Evolutionary conservation across 2,113 vertebrate species (phyloP).

Genomic region (Grammomys surdaster): DNA sequence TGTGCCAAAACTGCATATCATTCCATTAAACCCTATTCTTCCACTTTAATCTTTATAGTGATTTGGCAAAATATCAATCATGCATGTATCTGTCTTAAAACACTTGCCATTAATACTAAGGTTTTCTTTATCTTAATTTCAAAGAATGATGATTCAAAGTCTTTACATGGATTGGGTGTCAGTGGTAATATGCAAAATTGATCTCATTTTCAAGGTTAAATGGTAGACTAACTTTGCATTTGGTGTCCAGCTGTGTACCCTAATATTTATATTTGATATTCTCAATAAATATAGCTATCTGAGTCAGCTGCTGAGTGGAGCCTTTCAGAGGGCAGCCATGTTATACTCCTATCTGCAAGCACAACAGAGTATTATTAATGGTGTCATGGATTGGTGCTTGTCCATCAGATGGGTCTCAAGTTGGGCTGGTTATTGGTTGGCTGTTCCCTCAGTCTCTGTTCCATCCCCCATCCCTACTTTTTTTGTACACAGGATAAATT

Average conservation of each 20-base stretch:
- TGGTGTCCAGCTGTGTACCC: slow-evolving; percentile 56
- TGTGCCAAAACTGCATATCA: slow-evolving; percentile 35
- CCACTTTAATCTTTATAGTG: slow-evolving; percentile 28
- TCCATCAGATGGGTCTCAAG: no score
- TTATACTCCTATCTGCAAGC: no score
- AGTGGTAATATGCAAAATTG: slow-evolving; percentile 71
- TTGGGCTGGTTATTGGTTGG: no score
- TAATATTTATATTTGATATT: slow-evolving; percentile 74
- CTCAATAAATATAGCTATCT: slow-evolving; percentile 62
- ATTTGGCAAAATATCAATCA: slow-evolving; percentile 56
- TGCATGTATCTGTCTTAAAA: slow-evolving; percentile 44
- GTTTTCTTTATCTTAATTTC: slow-evolving; percentile 52
- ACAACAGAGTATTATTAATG: no score
- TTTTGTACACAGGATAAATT: no score
- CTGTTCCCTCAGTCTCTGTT: no score
- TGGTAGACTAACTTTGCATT: slow-evolving; percentile 66
- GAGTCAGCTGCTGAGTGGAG: no score
- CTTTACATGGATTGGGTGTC: slow-evolving; percentile 28
- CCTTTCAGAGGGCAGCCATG: no score
- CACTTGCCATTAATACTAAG: slow-evolving; percentile 43
- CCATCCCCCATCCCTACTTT: no score
- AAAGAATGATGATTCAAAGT: slow-evolving; percentile 65
- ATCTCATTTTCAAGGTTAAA: slow-evolving; percentile 75
- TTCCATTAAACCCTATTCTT: slow-evolving; percentile 43
- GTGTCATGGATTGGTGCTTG: no score